These are phyloP conservation scores for Myotis brandtii DNA, from an alignment of 2,113 vertebrate species.

Conservation along the genomic window DNA sequence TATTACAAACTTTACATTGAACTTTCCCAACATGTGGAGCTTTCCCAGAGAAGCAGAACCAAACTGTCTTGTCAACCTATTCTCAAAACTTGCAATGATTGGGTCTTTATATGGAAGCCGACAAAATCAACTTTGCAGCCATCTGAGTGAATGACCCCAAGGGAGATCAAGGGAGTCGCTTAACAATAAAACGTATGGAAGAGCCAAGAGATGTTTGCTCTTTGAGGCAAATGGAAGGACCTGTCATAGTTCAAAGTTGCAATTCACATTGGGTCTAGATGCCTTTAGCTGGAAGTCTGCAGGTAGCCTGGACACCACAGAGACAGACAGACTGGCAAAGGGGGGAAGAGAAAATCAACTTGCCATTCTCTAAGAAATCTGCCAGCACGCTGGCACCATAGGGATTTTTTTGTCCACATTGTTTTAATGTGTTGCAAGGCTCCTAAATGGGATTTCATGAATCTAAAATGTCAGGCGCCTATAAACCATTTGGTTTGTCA, in stretches of 20 bases:
- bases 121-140: background rate
- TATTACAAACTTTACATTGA: background rate
- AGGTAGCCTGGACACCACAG: background rate
- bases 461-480: slow-evolving; percentile 33
- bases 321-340: background rate
- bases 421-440: slow-evolving; percentile 37
- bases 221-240: background rate
- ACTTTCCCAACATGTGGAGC: background rate
- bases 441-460: slow-evolving; percentile 55
- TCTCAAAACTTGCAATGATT: background rate
- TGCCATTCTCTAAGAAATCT: background rate
- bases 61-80: background rate
- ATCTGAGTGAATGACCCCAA: background rate
- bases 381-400: background rate
- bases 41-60: background rate
- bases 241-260: background rate
- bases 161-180: background rate
- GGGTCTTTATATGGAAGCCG: background rate
- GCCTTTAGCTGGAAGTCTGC: background rate
- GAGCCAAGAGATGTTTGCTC: background rate
- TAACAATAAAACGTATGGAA: background rate
- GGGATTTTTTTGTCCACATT: background rate
- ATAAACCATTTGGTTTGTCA: slow-evolving; percentile 54
- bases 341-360: background rate
- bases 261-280: background rate